Evolutionary conservation across 2,113 vertebrate genomes (phyloP), one percentile per base, ranked within the genome.

Genomic region (Hystrix cristata): DNA sequence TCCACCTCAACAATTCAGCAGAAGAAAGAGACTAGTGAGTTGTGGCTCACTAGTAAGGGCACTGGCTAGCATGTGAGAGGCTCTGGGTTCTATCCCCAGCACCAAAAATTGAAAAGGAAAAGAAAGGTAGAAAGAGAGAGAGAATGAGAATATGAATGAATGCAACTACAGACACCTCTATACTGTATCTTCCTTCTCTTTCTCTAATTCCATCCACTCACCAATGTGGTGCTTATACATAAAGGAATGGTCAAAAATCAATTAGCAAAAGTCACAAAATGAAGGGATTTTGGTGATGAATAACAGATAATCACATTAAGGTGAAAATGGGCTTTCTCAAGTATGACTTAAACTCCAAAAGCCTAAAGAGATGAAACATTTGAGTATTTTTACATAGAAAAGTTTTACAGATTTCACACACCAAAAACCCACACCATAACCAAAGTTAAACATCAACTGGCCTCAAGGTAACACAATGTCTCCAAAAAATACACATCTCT

Each of bases 1-100:
- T 59, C 60, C 67, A 93, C 64, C 2, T 85, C 79, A 92, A 92
- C 34, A 76, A 87, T 34, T 69, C 59, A 93, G 51, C 60, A 84
- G 27, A 46, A 83, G 15, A 51, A 25, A 90, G 18, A 94, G 48
- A 74, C 12, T 9, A 78, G 3, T 78, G 14, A 5, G 11, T 46
- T 72, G 9, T 72, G 21, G 21, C 38, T 69, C 65, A 69, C 65
- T 43, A 19, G 19, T 38, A 72, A 72, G 69, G 34, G 9, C 18
- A 38, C n/a, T 38, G 19, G n/a, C 67, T 69, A 71, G n/a, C 34
- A 19, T 46, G 18, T 71, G 71, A 74, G 21, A 74, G 11, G 21
- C 43, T 21, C 19, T 27, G 23, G 23, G 23, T 48, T 27, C 21
- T 27, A 74, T 46, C 43, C 23, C 38, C 21, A 74, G 12, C 21